Conservation (phyloP, 2,797 vertebrate species). For the Enoplosus armatus region DNA sequence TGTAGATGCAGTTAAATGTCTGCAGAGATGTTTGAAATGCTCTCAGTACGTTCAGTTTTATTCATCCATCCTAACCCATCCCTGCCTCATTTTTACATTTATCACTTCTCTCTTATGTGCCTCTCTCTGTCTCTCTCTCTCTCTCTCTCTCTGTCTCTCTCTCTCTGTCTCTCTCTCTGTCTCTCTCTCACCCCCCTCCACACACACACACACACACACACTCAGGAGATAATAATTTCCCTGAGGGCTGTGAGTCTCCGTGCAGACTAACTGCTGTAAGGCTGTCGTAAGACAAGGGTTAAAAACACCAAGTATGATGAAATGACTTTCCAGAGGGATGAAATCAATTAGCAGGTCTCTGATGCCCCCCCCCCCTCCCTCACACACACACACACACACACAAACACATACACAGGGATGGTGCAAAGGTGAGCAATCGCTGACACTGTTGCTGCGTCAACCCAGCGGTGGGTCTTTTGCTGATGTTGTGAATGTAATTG, state of each 20-base stretch:
- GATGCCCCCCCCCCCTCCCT: not conserved
- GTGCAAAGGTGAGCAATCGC: constrained; percentile 79
- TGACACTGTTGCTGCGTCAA: constrained; percentile 64
- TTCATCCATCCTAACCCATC: not conserved
- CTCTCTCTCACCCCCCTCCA: constrained; percentile 1
- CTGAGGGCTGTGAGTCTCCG: constrained; percentile 50
- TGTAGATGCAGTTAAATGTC: not conserved
- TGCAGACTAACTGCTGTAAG: constrained; percentile 70
- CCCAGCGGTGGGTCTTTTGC: constrained; percentile 50
- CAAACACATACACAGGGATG: constrained; percentile 36
- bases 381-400: constrained; percentile 12
- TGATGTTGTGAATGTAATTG: constrained; percentile 24
- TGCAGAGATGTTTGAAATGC: no score
- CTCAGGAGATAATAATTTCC: constrained; percentile 61
- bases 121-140: no score
- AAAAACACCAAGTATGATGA: constrained; percentile 89
- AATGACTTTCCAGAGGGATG: constrained; percentile 79
- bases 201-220: constrained; percentile 8
- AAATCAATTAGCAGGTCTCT: constrained; percentile 84
- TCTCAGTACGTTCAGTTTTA: no score
- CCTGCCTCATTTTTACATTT: not conserved
- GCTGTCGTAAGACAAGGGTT: constrained; percentile 78
- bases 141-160: constrained; percentile 7
- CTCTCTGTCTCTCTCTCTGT: not conserved
- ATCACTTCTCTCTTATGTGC: not conserved